Base-by-base conservation (phyloP, 2,797 vertebrate genomes). In the Pseudochaenichthys georgianus region DNA sequence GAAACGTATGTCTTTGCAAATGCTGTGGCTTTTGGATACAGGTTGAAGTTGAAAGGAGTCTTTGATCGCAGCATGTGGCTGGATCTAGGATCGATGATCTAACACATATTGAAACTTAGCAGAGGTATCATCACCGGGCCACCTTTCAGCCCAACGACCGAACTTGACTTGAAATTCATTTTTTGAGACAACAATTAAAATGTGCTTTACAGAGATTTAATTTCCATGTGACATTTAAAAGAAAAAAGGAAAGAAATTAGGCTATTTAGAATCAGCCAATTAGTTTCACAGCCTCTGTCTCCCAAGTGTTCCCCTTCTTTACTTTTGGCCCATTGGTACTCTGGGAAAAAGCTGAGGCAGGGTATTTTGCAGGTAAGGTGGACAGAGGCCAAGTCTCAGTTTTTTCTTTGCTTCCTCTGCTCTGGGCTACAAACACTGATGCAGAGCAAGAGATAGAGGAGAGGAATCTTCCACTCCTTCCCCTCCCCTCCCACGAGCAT, bases 391-490 rank as follows among this genome's bases (percentile, higher is more conserved):
- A 92, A 74, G 79, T 87, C 77, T 62, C 71, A 64, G 53, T 76
- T 83, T 89, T 88, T 88, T 55, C 85, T 77, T 63, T 31, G 76
- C 85, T 92, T 92, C 88, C 84, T 88, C 65, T 72, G 89, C 92
- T 92, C 75, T 70, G 64, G 93, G 94, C 92, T 90, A 90, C 82
- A 87, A 91, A 94, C 87, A 87, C 50, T 82, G 81, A 87, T 83
- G 81, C 65, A 84, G 73, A 85, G 86, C 63, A 73, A 72, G 79
- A 87, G 73, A 81, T 70, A 61, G 79, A 55, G 57, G 69, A 62
- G 78, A 81, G 71, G 81, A 81, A 85, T 91, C 75, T 86, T 89
- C 82, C 87, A 84, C 81, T 86, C 70, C 81, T 62, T 76, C 61
- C 72, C 80, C 53, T 90, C 87, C 85, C 85, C 66, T 90, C 87